Conservation (phyloP, 2,113 vertebrate genomes). For the Prochilodus magdalenae region DNA sequence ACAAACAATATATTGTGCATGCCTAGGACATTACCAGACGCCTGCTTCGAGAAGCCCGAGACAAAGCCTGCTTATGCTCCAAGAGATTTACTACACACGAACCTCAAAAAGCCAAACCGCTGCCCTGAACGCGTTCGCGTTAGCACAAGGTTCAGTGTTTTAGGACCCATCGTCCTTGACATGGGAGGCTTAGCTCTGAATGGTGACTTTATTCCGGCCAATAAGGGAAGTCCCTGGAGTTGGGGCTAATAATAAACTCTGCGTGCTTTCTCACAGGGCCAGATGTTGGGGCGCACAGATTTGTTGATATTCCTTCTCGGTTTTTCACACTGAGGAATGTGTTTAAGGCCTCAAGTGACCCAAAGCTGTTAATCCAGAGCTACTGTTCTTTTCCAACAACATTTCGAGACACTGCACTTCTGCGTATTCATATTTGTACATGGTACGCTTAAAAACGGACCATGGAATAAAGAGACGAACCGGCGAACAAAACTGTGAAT, state of each 20-base stretch:
- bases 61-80: not conserved
- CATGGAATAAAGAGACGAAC: not conserved
- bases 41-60: not conserved
- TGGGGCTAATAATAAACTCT: slow-evolving; percentile 54
- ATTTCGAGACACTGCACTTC: not conserved
- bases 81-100: not conserved
- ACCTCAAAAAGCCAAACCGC: not conserved
- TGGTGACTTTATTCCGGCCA: slow-evolving; percentile 47
- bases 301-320: slow-evolving; percentile 36
- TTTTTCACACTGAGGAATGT: slow-evolving; percentile 16
- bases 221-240: slow-evolving; percentile 48
- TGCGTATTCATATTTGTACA: not conserved
- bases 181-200: slow-evolving; percentile 39
- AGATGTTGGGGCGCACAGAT: slow-evolving; percentile 47
- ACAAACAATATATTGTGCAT: not conserved
- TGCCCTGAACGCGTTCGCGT: not conserved
- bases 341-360: not conserved
- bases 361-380: not conserved
- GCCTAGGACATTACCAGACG: not conserved
- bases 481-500: slow-evolving; percentile 42
- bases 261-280: slow-evolving; percentile 53
- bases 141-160: slow-evolving; percentile 11
- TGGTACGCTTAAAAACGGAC: not conserved
- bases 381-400: not conserved
- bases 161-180: slow-evolving; percentile 12